A percentile compares a stretch with the other conserved stretches of the same genome.
Conservation (phyloP, 2,797 vertebrate species). For the Mergus octosetaceus region DNA sequence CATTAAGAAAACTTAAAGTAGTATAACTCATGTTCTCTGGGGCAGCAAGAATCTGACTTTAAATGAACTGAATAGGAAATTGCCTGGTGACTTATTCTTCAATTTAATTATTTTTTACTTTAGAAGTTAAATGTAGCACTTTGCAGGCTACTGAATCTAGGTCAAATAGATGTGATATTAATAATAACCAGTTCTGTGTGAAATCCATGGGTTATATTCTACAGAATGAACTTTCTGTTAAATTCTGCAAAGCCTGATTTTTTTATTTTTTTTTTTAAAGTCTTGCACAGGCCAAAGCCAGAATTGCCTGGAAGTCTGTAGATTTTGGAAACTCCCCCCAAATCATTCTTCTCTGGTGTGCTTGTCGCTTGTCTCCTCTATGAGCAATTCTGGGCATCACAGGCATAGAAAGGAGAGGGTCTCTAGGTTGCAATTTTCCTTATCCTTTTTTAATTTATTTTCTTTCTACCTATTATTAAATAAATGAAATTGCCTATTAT, state of each 20-base stretch:
- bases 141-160: constrained; percentile 11
- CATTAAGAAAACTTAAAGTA: constrained; percentile 16
- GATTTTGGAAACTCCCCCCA: accelerated
- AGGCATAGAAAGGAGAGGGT: accelerated
- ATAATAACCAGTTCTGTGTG: not conserved
- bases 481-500: too few relatives aligned
- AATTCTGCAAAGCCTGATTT: not conserved
- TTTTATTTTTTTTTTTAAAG: not conserved
- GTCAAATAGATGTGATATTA: constrained; percentile 22
- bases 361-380: not conserved
- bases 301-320: not conserved
- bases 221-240: not conserved
- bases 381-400: not conserved
- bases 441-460: not conserved
- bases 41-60: constrained; percentile 23
- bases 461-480: not conserved
- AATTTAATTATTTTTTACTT: constrained; percentile 47
- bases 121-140: constrained; percentile 8
- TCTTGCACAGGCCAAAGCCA: not conserved
- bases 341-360: accelerated
- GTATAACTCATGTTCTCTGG: not conserved
- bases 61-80: constrained; percentile 31
- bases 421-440: not conserved
- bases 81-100: constrained; percentile 22
- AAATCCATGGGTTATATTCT: not conserved